These are phyloP conservation scores for Maniola hyperantus DNA, from an alignment of 2,888 invertebrate genomes.

Conservation along the genomic window DNA sequence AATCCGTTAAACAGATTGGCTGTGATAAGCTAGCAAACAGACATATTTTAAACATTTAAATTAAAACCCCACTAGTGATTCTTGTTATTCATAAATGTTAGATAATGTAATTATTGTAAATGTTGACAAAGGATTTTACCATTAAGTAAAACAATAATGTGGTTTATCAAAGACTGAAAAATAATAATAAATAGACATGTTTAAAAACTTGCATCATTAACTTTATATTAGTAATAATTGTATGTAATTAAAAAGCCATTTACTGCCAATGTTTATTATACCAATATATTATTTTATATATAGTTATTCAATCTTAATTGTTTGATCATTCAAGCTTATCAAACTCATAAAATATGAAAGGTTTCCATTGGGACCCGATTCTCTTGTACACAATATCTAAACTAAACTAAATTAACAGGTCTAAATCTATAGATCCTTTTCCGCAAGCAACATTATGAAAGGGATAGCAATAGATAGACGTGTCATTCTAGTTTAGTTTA, in stretches of 20 bases:
- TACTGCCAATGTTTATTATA: conserved; percentile 2
- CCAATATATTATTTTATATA: no score
- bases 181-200: neutral
- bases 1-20: no score
- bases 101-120: neutral
- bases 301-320: conserved; percentile 10
- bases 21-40: no score
- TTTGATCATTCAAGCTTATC: neutral
- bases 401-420: no score
- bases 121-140: neutral
- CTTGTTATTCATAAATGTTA: no score
- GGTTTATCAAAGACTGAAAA: conserved; percentile 15
- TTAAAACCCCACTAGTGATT: neutral
- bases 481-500: no score
- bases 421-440: no score
- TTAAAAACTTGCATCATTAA: neutral
- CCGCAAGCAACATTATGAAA: no score
- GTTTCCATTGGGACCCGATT: neutral
- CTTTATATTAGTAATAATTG: neutral
- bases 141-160: neutral
- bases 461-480: no score
- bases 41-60: neutral
- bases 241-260: neutral
- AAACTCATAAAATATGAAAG: neutral
- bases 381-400: no score